Evolutionary conservation across 2,797 vertebrate genomes (phyloP), one percentile per base, ranked within the genome.

Genomic region (Trachops cirrhosus): DNA sequence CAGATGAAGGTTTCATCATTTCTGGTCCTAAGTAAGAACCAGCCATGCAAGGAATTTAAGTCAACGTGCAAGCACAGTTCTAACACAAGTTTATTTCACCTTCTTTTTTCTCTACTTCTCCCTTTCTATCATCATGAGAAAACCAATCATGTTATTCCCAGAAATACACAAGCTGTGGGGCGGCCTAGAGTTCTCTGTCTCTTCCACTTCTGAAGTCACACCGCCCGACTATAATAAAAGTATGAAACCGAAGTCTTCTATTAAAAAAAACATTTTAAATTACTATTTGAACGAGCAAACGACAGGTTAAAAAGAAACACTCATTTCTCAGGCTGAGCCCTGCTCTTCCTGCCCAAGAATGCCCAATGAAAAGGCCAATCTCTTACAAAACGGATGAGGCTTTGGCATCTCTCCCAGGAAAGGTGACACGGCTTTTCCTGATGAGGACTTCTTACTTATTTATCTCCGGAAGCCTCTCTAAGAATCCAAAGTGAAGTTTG

Each of bases 41-140:
- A 91, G 84, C n/a, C 96, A 93, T 32, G 59, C 54, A 75, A 54
- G 57, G 83, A 91, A 88, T 62, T 97, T 71, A 91, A 95, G 73
- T 96, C 68, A 39, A 59, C 94, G 44, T 29, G 34, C 41, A 88
- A 93, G 71, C 41, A 54, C 86, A 94, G 78, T 88, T 93, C 93
- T 34, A 82, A 96, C 78, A 90, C 32, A 62, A 68, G 29, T 79
- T 91, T 52, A 93, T 52, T 93, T 92, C 29, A 48, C 24, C 68
- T 75, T 29, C 3, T 29, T 64, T 79, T 46, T 78, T 79, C 44
- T 79, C 73, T 34, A 32, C 3, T 32, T 57, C 90, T 52, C 19
- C 59, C 64, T 80, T 70, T 86, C 50, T 15, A 19, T 80, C 90
- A 91, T 95, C 73, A 86, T 19, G 7, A 95, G 85, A 89, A 95